A percentile compares a stretch with the other conserved stretches of the same genome.
phyloP scores from a whole-genome alignment of 2,797 vertebrate species.

The Sebastiscus albofasciatus region DNA sequence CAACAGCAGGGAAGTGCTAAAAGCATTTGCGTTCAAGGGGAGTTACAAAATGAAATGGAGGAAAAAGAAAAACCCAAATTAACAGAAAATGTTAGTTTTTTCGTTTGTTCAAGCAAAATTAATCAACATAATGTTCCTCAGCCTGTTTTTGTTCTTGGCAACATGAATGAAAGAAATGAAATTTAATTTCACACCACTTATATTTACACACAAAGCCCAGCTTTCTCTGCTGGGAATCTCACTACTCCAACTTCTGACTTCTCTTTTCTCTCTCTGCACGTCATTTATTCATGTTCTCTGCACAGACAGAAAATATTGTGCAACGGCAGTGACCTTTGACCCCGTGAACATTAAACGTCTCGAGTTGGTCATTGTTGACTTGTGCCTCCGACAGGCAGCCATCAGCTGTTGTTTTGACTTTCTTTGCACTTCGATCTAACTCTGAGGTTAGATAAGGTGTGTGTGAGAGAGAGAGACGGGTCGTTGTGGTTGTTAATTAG shows the following conservation, averaged over 20 bases:
- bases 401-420: constrained; percentile 34
- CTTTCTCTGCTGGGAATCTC: background rate
- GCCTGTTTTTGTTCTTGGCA: background rate
- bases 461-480: background rate
- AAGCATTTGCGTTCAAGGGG: background rate
- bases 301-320: background rate
- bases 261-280: background rate
- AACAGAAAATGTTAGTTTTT: background rate
- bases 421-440: constrained; percentile 4
- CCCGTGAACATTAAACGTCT: background rate
- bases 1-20: constrained; percentile 3
- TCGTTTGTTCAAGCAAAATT: background rate
- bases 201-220: background rate
- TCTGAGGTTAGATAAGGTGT: background rate
- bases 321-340: constrained; percentile 42
- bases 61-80: background rate
- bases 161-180: background rate
- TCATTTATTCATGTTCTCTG: background rate
- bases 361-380: background rate
- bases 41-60: background rate
- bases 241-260: background rate
- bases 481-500: background rate
- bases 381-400: background rate
- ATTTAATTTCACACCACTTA: background rate
- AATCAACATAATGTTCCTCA: background rate